These are phyloP conservation scores for Machimus atricapillus DNA, from an alignment of 2,888 invertebrate species.

Conservation along the genomic window DNA sequence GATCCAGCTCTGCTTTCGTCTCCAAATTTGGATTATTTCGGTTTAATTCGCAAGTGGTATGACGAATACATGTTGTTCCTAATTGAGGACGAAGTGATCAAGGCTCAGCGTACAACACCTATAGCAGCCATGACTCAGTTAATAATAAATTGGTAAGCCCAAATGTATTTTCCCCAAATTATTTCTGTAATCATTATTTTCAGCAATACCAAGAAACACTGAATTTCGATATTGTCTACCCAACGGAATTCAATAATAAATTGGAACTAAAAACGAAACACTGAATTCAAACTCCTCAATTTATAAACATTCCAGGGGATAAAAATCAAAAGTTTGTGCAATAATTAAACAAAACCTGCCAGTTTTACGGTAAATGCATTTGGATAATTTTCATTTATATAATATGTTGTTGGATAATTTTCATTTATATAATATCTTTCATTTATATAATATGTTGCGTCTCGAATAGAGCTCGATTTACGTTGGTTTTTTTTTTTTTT, in stretches of 20 bases:
- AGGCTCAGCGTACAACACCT: constrained; percentile 87
- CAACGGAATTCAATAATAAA: constrained; percentile 55
- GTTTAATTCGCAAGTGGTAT: constrained; percentile 94
- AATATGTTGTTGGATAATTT: too few species aligned
- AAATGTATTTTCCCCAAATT: background rate
- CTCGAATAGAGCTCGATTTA: too few species aligned
- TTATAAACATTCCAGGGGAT: background rate
- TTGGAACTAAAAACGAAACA: constrained; percentile 21
- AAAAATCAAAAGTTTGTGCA: background rate
- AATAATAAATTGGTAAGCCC: constrained; percentile 55
- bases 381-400: background rate
- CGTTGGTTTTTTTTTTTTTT: too few species aligned
- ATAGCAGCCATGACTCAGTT: constrained; percentile 96
- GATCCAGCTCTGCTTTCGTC: constrained; percentile 96
- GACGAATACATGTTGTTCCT: constrained; percentile 99
- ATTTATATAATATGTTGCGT: too few species aligned
- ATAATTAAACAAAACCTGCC: background rate
- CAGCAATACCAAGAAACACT: constrained; percentile 55
- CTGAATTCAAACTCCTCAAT: background rate
- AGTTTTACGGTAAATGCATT: background rate
- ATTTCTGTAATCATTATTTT: background rate
- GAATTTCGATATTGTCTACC: constrained; percentile 60
- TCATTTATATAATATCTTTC: too few species aligned
- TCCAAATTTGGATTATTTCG: constrained; percentile 98
- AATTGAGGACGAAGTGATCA: constrained; percentile 95